Conservation (phyloP, 2,113 vertebrate species). For the Anolis carolinensis region DNA sequence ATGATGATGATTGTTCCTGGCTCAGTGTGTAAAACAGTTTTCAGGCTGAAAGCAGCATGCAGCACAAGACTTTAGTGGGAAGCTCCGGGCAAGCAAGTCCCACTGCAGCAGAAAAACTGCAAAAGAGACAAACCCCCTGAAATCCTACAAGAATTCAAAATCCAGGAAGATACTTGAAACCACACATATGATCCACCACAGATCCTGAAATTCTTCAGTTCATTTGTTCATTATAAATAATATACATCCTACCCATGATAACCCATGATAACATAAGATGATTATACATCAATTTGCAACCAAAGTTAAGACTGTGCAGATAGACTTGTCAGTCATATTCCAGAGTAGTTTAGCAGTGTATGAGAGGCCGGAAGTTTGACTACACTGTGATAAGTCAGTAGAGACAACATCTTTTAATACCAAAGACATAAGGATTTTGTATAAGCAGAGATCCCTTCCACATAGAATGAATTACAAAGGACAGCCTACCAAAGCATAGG, state of each 20-base stretch:
- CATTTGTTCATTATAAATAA: not conserved
- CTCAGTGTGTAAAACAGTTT: not conserved
- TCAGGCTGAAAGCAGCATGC: not conserved
- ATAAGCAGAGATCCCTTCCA: not conserved
- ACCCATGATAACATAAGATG: no score
- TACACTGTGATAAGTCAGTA: not conserved
- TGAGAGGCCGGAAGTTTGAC: not conserved
- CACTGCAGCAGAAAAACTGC: not conserved
- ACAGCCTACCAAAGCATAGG: no score
- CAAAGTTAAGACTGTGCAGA: not conserved
- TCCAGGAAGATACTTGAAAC: not conserved
- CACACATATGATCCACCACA: not conserved
- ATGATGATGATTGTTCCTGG: not conserved
- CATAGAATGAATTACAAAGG: not conserved
- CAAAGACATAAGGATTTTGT: no score
- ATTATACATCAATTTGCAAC: not conserved
- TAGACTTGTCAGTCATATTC: not conserved
- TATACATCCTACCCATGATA: not conserved
- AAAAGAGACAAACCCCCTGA: not conserved
- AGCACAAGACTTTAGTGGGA: not conserved
- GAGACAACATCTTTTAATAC: not conserved
- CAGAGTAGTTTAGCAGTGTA: not conserved
- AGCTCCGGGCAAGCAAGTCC: not conserved
- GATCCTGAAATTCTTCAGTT: not conserved
- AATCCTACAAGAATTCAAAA: not conserved